Evolutionary conservation across 2,888 invertebrate genomes (phyloP).

Genomic region (Cephus nigrinus): DNA sequence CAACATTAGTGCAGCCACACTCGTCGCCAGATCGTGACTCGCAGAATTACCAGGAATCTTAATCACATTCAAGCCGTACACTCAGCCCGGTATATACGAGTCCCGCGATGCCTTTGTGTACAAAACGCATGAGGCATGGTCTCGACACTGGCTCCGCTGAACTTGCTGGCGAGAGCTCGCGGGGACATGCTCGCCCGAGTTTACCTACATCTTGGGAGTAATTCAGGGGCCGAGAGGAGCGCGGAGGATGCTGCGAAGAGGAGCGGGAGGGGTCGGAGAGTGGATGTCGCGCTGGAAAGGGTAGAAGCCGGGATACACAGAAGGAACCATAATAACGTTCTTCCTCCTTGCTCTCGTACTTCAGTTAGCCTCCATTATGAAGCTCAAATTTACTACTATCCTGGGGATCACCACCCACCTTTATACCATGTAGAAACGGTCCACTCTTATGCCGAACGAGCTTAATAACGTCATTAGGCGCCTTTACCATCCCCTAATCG

Average conservation of each 20-base stretch:
- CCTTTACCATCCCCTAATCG: slow-evolving; percentile 28
- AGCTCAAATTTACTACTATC: slow-evolving; percentile 56
- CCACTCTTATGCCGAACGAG: slow-evolving; percentile 45
- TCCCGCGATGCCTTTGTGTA: slow-evolving; percentile 3
- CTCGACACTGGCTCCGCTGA: slow-evolving; percentile 6
- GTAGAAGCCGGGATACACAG: slow-evolving; percentile 6
- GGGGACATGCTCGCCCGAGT: slow-evolving; percentile 30
- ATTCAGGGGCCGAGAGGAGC: slow-evolving; percentile 17
- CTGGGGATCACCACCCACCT: slow-evolving; percentile 46
- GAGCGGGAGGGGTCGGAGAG: slow-evolving; percentile 8
- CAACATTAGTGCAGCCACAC: not conserved
- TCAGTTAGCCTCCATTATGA: slow-evolving; percentile 56
- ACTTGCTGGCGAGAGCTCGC: slow-evolving; percentile 12
- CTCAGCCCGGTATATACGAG: not conserved
- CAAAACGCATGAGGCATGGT: slow-evolving; percentile 6
- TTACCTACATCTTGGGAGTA: slow-evolving; percentile 42
- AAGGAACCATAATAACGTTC: slow-evolving; percentile 37
- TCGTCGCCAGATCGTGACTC: not conserved
- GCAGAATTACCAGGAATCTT: not conserved
- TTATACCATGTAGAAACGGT: not conserved
- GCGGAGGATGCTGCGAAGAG: slow-evolving; percentile 3
- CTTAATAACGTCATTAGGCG: slow-evolving; percentile 62
- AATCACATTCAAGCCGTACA: slow-evolving; percentile 2
- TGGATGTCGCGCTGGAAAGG: slow-evolving; percentile 5
- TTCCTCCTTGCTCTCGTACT: slow-evolving; percentile 32